These are phyloP conservation scores for Drosophila pegasa DNA, from an alignment of 2,888 invertebrate genomes.

Conservation along the genomic window DNA sequence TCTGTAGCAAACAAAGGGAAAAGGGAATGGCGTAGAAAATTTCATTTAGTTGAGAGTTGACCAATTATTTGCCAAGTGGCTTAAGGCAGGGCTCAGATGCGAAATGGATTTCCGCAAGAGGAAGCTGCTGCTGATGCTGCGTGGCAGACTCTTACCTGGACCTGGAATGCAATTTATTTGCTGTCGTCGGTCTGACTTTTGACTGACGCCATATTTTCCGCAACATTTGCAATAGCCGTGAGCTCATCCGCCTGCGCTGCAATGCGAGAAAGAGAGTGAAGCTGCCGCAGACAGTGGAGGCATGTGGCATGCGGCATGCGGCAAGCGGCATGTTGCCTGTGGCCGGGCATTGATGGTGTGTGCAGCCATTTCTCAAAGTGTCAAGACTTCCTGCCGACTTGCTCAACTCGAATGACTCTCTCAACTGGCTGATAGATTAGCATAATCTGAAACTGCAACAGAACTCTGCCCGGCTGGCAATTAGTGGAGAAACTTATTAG, in stretches of 20 bases:
- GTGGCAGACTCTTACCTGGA: conserved; percentile 40
- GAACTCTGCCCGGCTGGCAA: conserved; percentile 19
- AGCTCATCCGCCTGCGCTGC: conserved; percentile 52
- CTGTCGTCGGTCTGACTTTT: conserved; percentile 82
- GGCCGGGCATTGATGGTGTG: conserved; percentile 41
- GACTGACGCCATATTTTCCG: conserved; percentile 83
- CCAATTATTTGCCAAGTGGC: conserved; percentile 51
- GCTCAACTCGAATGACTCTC: conserved; percentile 11
- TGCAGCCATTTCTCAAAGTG: conserved; percentile 52
- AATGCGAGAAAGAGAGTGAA: conserved; percentile 7
- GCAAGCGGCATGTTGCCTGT: conserved; percentile 13
- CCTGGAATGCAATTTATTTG: conserved; percentile 82
- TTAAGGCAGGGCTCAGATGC: conserved; percentile 19
- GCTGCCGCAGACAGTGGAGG: conserved; percentile 30
- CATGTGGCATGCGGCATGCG: neutral
- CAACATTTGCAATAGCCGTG: conserved; percentile 78
- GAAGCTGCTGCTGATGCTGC: neutral
- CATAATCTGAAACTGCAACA: conserved; percentile 32
- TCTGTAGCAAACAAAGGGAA: conserved; percentile 10
- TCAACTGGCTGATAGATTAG: conserved; percentile 42
- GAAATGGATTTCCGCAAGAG: conserved; percentile 7
- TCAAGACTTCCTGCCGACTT: conserved; percentile 33
- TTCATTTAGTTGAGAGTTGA: conserved; percentile 40
- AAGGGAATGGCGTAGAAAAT: conserved; percentile 21
- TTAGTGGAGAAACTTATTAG: conserved; percentile 26